These are phyloP conservation scores for Pristionchus pacificus DNA, from an alignment of 1,140 invertebrate species.

Conservation along the genomic window DNA sequence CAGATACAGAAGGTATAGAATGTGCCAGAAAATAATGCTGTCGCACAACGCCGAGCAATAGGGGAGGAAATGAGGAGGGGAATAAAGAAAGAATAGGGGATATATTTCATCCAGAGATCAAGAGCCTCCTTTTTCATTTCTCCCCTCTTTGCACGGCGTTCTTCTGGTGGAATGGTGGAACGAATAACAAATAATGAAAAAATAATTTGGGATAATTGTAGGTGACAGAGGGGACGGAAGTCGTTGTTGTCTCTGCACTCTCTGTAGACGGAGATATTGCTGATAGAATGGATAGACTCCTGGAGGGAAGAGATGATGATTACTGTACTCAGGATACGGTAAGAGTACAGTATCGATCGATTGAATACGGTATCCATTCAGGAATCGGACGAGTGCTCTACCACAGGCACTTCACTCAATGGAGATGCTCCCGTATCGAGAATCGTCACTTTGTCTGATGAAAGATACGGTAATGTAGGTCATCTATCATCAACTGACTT, in stretches of 20 bases:
- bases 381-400: constrained; percentile 18
- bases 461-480: too few relatives aligned
- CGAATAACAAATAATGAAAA: too few relatives aligned
- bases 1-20: constrained; percentile 8
- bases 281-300: constrained; percentile 4
- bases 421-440: constrained; percentile 7
- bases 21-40: not conserved
- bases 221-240: not conserved
- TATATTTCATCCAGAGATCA: too few relatives aligned
- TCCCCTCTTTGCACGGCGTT: too few relatives aligned
- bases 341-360: not conserved
- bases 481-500: not conserved
- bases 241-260: too few relatives aligned
- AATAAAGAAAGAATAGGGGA: too few relatives aligned
- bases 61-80: too few relatives aligned
- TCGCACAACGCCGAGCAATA: too few relatives aligned
- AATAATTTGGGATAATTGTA: not conserved
- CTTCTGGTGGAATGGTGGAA: too few relatives aligned
- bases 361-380: constrained; percentile 5
- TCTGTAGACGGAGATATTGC: constrained; percentile 7
- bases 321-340: not conserved
- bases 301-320: constrained; percentile 11
- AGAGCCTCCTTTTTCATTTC: too few relatives aligned
- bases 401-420: constrained; percentile 15
- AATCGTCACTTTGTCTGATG: not conserved